Evolutionary conservation across 2,797 vertebrate species (phyloP).

Genomic region (Muscicapa striata): DNA sequence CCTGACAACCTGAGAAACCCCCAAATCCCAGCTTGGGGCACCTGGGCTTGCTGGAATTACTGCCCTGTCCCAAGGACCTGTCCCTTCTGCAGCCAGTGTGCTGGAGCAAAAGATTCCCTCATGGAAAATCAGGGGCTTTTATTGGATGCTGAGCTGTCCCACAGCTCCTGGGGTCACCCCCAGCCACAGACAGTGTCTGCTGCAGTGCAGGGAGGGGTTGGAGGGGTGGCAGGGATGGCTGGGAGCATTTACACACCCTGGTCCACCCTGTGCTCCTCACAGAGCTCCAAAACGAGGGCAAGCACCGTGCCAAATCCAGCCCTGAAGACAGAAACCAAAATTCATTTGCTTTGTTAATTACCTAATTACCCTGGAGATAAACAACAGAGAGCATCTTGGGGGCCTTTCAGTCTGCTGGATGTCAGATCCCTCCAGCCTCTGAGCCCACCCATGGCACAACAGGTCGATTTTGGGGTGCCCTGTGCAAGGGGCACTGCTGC

Average conservation of each 20-base stretch:
- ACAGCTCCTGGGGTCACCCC: neutral
- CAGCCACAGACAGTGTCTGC: neutral
- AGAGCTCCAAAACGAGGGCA: neutral
- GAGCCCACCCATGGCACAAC: neutral
- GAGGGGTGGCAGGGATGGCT: neutral
- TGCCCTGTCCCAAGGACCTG: neutral
- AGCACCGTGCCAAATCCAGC: neutral
- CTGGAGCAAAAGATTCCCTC: neutral
- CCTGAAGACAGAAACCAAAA: conserved; percentile 45
- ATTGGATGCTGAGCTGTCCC: neutral
- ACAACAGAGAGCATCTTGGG: neutral
- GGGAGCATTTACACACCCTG: neutral
- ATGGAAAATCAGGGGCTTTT: neutral
- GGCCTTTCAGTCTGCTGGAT: neutral
- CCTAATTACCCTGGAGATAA: conserved; percentile 47
- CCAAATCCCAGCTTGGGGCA: neutral
- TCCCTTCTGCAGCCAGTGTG: neutral
- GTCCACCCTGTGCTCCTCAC: neutral
- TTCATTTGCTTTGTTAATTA: conserved; percentile 66
- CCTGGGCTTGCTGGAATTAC: neutral
- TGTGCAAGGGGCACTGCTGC: neutral
- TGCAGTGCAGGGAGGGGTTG: fast-evolving
- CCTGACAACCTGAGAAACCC: neutral
- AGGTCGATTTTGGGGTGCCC: neutral
- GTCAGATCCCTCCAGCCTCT: neutral